Evolutionary conservation across 2,113 vertebrate genomes (phyloP).

Genomic region (Xenotilapia flavipinnis): DNA sequence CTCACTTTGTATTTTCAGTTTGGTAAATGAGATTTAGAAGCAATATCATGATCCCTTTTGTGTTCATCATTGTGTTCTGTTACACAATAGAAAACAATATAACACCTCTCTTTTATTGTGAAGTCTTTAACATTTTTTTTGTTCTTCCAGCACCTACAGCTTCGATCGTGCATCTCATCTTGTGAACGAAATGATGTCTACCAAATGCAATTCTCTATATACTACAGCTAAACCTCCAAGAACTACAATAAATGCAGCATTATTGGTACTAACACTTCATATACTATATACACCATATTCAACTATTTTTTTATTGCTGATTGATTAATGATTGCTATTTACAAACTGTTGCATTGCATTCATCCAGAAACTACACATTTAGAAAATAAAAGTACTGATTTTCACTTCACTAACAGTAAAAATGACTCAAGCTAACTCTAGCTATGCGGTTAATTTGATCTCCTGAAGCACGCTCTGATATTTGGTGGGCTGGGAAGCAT

Average conservation of each 20-base stretch:
- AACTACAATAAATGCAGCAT: neutral
- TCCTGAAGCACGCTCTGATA: neutral
- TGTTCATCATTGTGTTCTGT: slow-evolving; percentile 10
- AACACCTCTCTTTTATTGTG: slow-evolving; percentile 13
- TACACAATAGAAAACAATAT: slow-evolving; percentile 36
- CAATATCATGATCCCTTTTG: neutral
- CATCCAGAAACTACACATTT: neutral
- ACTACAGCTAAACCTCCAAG: neutral
- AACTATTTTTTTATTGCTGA: neutral
- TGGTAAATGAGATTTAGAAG: slow-evolving; percentile 21
- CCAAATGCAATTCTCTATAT: neutral
- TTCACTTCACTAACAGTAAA: neutral
- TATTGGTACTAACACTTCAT: neutral
- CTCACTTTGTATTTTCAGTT: neutral
- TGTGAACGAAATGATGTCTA: neutral
- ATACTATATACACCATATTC: neutral
- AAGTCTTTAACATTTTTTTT: slow-evolving; percentile 1
- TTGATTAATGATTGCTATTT: neutral
- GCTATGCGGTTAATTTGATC: neutral
- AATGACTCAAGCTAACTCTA: neutral
- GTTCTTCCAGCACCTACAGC: slow-evolving; percentile 12
- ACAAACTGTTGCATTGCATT: neutral
- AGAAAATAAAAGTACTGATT: neutral
- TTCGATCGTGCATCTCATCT: neutral
- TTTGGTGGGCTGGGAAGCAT: slow-evolving; percentile 27